Evolutionary conservation across 1,140 invertebrate species (phyloP).

Genomic region (Bombus difficillimus): DNA sequence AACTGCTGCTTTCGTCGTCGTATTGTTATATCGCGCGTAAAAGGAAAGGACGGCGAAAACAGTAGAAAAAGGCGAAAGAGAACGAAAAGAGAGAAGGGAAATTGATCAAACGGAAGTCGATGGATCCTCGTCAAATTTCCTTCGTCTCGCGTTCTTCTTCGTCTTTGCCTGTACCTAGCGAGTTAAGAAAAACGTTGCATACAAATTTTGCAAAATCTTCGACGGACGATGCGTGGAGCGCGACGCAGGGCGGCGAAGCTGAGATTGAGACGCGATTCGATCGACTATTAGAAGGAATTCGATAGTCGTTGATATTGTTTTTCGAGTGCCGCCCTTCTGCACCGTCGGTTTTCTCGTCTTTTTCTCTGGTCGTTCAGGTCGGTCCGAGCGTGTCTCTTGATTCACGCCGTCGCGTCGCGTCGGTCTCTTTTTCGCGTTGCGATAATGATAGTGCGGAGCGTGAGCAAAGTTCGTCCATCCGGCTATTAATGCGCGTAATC

Average conservation of each 20-base stretch:
- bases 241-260: too few relatives aligned
- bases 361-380: background rate
- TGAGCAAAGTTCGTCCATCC: slow-evolving; percentile 77
- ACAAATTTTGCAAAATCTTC: too few relatives aligned
- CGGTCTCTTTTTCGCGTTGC: slow-evolving; percentile 57
- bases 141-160: too few relatives aligned
- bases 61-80: too few relatives aligned
- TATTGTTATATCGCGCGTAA: background rate
- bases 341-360: background rate
- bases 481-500: slow-evolving; percentile 82
- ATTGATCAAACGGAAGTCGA: background rate
- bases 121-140: too few relatives aligned
- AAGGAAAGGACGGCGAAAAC: too few relatives aligned
- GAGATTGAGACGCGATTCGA: background rate
- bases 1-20: slow-evolving; percentile 10
- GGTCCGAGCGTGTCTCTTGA: slow-evolving; percentile 3
- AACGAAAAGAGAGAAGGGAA: background rate
- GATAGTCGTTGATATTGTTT: background rate
- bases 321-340: too few relatives aligned
- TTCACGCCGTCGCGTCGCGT: slow-evolving; percentile 13
- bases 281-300: background rate
- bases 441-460: slow-evolving; percentile 79
- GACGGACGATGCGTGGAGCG: fast-evolving
- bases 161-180: too few relatives aligned
- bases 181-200: too few relatives aligned